Percentiles rank a stretch among this genome's conserved stretches.
These are phyloP conservation scores for Ormyrus labotus DNA, from an alignment of 2,888 invertebrate species.

Conservation along the genomic window DNA sequence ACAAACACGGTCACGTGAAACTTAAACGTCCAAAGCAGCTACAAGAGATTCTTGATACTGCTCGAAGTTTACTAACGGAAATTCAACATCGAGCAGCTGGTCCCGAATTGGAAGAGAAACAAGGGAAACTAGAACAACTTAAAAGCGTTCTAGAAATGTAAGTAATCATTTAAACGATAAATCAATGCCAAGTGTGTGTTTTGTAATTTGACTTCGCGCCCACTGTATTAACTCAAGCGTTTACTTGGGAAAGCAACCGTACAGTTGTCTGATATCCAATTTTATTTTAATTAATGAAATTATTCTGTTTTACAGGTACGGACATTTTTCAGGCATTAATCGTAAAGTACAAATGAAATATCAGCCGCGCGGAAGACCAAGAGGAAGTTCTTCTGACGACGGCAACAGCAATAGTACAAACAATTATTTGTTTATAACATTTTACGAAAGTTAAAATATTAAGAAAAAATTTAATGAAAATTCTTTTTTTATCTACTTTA, in stretches of 20 bases:
- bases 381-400: constrained; percentile 95
- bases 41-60: constrained; percentile 98
- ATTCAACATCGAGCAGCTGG: constrained; percentile 92
- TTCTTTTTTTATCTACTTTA: constrained; percentile 68
- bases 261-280: background rate
- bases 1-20: constrained; percentile 96
- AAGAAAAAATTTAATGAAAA: background rate
- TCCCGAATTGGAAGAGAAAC: constrained; percentile 96
- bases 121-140: constrained; percentile 96
- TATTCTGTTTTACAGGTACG: constrained; percentile 84
- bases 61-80: constrained; percentile 91
- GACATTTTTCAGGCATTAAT: constrained; percentile 99
- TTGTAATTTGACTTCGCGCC: no score
- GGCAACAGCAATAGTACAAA: constrained; percentile 80
- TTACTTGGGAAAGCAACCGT: background rate
- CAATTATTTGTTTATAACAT: background rate
- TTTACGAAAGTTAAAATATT: background rate
- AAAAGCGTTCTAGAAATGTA: constrained; percentile 99
- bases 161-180: constrained; percentile 67
- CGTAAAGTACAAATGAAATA: constrained; percentile 99
- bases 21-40: constrained; percentile 97
- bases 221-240: no score
- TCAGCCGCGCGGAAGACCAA: constrained; percentile 94
- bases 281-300: background rate
- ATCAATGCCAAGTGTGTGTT: no score